phyloP scores from a whole-genome alignment of 2,888 invertebrate species.

The Halictus ligatus region DNA sequence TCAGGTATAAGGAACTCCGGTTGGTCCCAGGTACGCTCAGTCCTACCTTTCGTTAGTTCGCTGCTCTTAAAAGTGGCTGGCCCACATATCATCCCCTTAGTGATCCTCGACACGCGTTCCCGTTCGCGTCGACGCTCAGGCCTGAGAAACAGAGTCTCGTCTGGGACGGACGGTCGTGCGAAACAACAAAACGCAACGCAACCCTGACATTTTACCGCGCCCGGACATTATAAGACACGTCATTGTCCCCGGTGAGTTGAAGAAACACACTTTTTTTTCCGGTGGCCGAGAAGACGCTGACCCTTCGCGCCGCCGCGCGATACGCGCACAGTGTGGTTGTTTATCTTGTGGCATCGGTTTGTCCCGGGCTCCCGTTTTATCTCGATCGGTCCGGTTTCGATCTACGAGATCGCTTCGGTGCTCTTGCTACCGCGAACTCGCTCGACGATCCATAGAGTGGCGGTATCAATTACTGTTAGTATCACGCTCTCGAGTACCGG shows the following conservation, averaged over 20 bases:
- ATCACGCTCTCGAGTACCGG: too few species aligned
- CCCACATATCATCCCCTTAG: slow-evolving; percentile 56
- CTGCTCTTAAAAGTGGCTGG: slow-evolving; percentile 42
- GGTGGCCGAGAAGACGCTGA: not conserved
- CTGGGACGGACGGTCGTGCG: not conserved
- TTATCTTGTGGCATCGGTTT: not conserved
- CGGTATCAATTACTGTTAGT: too few species aligned
- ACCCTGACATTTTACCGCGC: slow-evolving; percentile 1
- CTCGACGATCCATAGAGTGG: too few species aligned
- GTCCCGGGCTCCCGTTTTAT: not conserved
- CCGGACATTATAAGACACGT: not conserved
- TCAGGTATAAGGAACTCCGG: slow-evolving; percentile 75
- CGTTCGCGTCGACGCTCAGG: slow-evolving; percentile 25
- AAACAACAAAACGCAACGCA: not conserved
- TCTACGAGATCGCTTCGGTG: not conserved
- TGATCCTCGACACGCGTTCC: slow-evolving; percentile 39
- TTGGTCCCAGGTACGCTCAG: slow-evolving; percentile 73
- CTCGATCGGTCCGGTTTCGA: not conserved
- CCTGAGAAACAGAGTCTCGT: not conserved
- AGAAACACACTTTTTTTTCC: not conserved
- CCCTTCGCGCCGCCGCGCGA: not conserved
- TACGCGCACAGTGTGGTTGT: not conserved
- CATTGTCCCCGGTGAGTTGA: slow-evolving; percentile 2
- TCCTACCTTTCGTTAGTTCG: slow-evolving; percentile 72
- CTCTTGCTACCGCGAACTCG: not conserved